phyloP scores from a whole-genome alignment of 2,113 vertebrate species.

The Motacilla alba region DNA sequence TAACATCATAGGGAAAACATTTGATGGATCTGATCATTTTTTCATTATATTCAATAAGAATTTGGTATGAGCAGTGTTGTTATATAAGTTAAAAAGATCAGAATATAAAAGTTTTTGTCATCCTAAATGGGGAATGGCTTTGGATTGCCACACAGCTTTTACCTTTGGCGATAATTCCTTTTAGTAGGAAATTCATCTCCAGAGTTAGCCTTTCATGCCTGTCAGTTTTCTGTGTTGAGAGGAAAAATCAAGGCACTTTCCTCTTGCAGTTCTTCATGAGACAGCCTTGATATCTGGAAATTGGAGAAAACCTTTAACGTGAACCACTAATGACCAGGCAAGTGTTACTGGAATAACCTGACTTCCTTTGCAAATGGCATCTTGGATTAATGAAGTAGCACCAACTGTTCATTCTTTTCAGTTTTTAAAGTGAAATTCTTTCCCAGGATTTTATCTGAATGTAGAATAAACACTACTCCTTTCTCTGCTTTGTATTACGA shows the following conservation, averaged over 20 bases:
- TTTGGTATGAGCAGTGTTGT: fast-evolving
- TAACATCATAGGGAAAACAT: neutral
- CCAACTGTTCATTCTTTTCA: neutral
- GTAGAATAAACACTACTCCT: neutral
- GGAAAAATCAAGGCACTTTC: neutral
- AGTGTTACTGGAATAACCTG: neutral
- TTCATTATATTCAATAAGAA: neutral
- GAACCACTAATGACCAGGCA: neutral
- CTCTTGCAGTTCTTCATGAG: neutral
- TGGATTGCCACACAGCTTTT: neutral
- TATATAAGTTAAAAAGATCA: neutral
- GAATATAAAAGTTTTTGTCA: neutral
- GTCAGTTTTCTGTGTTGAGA: neutral
- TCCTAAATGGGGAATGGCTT: neutral
- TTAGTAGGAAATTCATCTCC: neutral
- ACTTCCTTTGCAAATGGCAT: neutral
- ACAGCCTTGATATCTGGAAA: neutral
- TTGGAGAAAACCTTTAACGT: neutral
- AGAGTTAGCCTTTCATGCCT: neutral
- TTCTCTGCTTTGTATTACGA: neutral
- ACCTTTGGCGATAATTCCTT: neutral
- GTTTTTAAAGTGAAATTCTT: neutral
- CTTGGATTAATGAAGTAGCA: neutral
- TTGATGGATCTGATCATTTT: neutral
- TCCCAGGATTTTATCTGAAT: neutral